Conservation (phyloP, 2,888 invertebrate species). For the Tribolium freemani region DNA sequence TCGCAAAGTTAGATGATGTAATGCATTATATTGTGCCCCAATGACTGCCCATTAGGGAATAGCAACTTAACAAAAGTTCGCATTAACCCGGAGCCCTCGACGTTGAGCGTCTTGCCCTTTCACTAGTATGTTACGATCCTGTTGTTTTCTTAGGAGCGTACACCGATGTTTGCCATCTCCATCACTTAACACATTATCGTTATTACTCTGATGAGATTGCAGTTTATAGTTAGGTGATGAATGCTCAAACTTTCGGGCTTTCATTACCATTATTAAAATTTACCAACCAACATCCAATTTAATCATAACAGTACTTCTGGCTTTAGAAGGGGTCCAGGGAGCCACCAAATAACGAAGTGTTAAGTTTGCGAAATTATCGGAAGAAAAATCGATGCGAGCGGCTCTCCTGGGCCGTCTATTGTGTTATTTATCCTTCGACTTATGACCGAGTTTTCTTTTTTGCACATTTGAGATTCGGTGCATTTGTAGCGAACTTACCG, state of each 20-base stretch:
- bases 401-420: no score
- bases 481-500: slow-evolving; percentile 33
- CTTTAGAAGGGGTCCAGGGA: no score
- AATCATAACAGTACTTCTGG: slow-evolving; percentile 30
- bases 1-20: slow-evolving; percentile 39
- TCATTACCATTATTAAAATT: slow-evolving; percentile 41
- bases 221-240: slow-evolving; percentile 43
- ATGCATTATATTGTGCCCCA: slow-evolving; percentile 39
- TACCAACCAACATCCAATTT: slow-evolving; percentile 26
- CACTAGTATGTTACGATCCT: slow-evolving; percentile 21
- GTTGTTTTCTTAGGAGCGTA: slow-evolving; percentile 35
- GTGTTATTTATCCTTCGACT: slow-evolving; percentile 25
- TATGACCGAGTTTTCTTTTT: slow-evolving; percentile 21
- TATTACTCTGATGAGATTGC: slow-evolving; percentile 44
- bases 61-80: slow-evolving; percentile 40
- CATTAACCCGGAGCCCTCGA: slow-evolving; percentile 35
- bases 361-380: slow-evolving; percentile 5
- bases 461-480: slow-evolving; percentile 27
- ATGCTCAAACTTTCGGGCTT: slow-evolving; percentile 39
- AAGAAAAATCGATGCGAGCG: slow-evolving; percentile 16
- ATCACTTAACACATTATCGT: slow-evolving; percentile 45
- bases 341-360: no score
- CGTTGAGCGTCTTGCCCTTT: slow-evolving; percentile 39
- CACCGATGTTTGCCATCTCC: slow-evolving; percentile 40
- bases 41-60: slow-evolving; percentile 39